phyloP scores from a whole-genome alignment of 2,797 vertebrate genomes.

The Nannoperca obscura region DNA sequence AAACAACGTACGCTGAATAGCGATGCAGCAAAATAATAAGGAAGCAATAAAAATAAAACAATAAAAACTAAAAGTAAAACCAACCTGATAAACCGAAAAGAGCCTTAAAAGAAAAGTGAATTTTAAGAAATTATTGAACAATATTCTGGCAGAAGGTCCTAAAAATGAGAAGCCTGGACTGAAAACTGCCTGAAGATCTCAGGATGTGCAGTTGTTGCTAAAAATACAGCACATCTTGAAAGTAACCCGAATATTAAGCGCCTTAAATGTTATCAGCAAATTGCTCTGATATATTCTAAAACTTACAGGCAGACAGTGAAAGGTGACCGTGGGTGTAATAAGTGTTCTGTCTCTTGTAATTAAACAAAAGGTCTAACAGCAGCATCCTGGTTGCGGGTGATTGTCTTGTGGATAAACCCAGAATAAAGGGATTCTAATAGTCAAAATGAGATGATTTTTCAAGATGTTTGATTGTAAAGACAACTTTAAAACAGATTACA shows the following conservation, averaged over 20 bases:
- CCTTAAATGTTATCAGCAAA: slow-evolving; percentile 4
- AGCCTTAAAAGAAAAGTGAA: not conserved
- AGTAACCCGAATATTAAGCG: not conserved
- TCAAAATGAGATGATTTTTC: slow-evolving; percentile 14
- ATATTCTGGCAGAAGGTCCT: not conserved
- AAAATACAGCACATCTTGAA: not conserved
- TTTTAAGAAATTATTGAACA: not conserved
- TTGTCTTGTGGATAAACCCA: slow-evolving; percentile 21
- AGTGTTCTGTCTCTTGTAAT: slow-evolving; percentile 36
- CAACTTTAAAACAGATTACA: not conserved
- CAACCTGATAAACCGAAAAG: not conserved
- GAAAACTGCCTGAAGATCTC: not conserved
- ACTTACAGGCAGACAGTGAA: not conserved
- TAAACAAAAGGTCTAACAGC: slow-evolving; percentile 33
- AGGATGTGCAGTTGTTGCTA: not conserved
- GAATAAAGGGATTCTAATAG: slow-evolving; percentile 18
- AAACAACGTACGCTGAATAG: not conserved
- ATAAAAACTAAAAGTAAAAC: not conserved
- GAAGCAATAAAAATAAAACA: not conserved
- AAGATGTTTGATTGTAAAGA: not conserved
- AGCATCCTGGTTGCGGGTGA: slow-evolving; percentile 22
- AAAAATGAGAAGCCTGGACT: not conserved
- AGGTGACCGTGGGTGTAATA: slow-evolving; percentile 31
- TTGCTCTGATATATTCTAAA: not conserved
- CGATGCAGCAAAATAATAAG: not conserved